phyloP scores from a whole-genome alignment of 2,797 vertebrate genomes.

The Rhincodon typus region DNA sequence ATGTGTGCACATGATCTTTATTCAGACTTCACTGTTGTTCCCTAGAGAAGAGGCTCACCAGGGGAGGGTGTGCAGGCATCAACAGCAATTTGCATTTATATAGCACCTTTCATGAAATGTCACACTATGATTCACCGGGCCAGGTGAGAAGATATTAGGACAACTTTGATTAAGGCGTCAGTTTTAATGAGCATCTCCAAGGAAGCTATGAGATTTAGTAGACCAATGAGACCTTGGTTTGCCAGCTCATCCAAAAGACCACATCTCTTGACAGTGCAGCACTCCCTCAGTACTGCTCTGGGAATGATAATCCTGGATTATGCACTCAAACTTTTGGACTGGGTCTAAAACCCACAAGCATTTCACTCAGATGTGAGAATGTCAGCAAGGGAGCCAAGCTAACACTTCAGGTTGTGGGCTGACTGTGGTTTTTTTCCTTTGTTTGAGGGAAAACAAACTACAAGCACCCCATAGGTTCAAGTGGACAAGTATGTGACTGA shows the following conservation, averaged over 20 bases:
- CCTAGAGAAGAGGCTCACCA: not conserved
- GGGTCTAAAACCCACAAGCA: not conserved
- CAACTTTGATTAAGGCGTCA: not conserved
- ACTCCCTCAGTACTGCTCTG: not conserved
- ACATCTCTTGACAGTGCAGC: not conserved
- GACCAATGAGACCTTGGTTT: not conserved
- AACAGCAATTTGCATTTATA: not conserved
- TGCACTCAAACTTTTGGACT: not conserved
- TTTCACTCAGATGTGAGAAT: not conserved
- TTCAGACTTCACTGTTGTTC: not conserved
- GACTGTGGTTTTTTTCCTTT: not conserved
- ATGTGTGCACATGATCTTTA: not conserved
- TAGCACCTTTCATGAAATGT: not conserved
- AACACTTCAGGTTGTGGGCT: not conserved
- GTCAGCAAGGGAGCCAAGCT: not conserved
- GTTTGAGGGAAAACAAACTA: not conserved
- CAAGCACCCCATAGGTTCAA: not conserved
- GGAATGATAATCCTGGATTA: not conserved
- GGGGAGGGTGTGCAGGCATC: not conserved
- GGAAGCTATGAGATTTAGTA: not conserved
- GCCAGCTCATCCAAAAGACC: not conserved
- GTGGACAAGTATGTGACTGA: not conserved
- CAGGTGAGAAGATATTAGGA: not conserved
- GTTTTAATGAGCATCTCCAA: not conserved
- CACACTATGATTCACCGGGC: not conserved